Base-by-base conservation (phyloP, 1,140 invertebrate genomes). In the Nebria ingens region DNA sequence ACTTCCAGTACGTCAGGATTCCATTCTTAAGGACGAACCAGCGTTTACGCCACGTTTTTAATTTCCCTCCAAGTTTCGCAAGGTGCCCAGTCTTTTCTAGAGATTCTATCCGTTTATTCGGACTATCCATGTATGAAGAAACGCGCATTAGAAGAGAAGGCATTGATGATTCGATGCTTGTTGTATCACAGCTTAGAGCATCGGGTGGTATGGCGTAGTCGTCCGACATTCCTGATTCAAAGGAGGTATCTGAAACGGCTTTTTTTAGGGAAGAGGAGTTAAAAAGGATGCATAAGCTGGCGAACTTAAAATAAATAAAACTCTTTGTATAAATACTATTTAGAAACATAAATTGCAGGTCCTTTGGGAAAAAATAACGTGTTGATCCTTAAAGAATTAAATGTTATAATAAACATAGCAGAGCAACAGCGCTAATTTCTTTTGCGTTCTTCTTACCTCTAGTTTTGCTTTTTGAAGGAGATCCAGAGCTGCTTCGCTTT, bases 161-260 rank as follows among this genome's bases (percentile, higher is more conserved):
- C 68, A 83, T 79, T 51, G 82, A 82, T 3, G 83, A 83, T 61
- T 87, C 84, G 58, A 87, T 74, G 57, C 82, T 86, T 1, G 84
- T 85, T 21, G 82, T 83, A 61, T 81, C 80, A 64, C 79, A 80
- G 20, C 88, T 88, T 9, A 89, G 74, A 1, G 93, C 92, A 73
- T 96, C 93, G 13, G 93, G 93, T 17, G 93, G 93, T 63, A 96
- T 86, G 19, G 92, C 93, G 73, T 97, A 97, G 75, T 97, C 93
- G 70, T 96, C 91, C 17, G 92, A 95, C 71, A 93, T 82, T 55
- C 91, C 92, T 40, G 91, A 95, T 73, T 93, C 88, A 71, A 92
- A 85, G 53, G 91, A 95, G 60, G 87, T 89, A 75, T 93, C 89
- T 91, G 77, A 66, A 75, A 75, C 56, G 52, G 17, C 40, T 45